Evolutionary conservation across 2,113 vertebrate genomes (phyloP), one percentile per base, ranked within the genome.

Genomic region (Clarias gariepinus): DNA sequence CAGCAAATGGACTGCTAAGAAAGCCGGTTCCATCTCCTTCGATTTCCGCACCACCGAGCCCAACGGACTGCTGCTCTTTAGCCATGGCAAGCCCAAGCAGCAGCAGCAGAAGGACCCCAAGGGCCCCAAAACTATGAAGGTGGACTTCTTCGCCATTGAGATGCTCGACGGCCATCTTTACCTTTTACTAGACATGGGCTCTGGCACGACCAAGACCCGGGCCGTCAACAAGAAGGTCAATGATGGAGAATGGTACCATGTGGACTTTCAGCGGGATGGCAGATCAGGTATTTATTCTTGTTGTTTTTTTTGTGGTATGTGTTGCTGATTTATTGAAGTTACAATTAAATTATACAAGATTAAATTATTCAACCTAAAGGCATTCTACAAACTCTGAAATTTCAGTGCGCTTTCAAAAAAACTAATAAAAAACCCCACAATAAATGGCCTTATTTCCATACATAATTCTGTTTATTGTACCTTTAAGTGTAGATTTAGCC

Each of bases 221-320:
- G 97, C 98, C 57, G 94, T 98, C 12, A 96, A 97, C 93, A 97
- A 94, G 91, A 99, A 99, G 86, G 98, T 99, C 89, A 99, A 99
- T 86, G 98, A 99, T 11, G 98, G 98, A 82, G 98, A 99, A 90
- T 99, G 98, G 98, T 99, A 99, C 92, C 98, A 99, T 0, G 98
- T 99, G 86, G 98, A 99, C 93, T 99, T 99, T 89, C 98, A 99
- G 90, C 95, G 98, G 82, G 98, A 99, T 0, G 98, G 98, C 87
- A 95, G 98, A 73, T 97, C 98, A 95, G 98, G 98, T 99, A 30
- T 9, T 52, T 36, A 52, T 73, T 79, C 21, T 57, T 36, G 55
- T 57, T 69, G 47, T 11, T 23, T 0, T n/a, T 19, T 47, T 47
- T 8, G 47, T 47, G 47, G 3, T 82, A 30, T 60, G 8, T 47